Evolutionary conservation across 1,140 invertebrate genomes (phyloP).

Genomic region (Caligus rogercresseyi): DNA sequence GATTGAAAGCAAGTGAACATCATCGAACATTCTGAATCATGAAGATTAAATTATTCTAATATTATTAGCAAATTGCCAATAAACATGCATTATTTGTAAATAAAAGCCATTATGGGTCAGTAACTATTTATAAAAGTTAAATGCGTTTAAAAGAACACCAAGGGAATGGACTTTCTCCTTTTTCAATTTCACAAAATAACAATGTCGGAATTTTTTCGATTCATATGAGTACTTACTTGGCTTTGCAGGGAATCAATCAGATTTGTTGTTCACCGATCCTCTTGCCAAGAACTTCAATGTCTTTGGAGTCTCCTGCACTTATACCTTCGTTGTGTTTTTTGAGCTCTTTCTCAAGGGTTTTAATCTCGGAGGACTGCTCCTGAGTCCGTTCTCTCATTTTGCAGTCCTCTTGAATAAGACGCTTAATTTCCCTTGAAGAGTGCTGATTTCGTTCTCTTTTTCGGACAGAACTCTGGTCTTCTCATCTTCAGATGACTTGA

Average conservation of each 20-base stretch:
- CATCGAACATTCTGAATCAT: background rate
- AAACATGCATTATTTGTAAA: too few relatives aligned
- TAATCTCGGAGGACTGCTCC: background rate
- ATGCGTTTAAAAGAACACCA: too few relatives aligned
- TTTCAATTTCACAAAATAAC: too few relatives aligned
- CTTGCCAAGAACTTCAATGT: background rate
- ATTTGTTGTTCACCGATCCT: background rate
- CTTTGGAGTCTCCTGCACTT: background rate
- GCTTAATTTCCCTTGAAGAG: conserved; percentile 3
- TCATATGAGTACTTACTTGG: background rate
- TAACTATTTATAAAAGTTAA: too few relatives aligned
- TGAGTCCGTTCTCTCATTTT: background rate
- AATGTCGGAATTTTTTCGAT: too few relatives aligned
- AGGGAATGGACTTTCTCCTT: too few relatives aligned
- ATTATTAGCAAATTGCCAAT: background rate
- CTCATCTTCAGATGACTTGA: background rate
- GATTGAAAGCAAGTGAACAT: background rate
- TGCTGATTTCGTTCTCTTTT: conserved; percentile 10
- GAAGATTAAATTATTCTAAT: too few relatives aligned
- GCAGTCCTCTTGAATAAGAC: background rate
- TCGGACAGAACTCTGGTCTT: background rate
- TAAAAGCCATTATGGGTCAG: too few relatives aligned
- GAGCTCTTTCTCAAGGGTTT: background rate
- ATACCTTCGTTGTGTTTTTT: background rate
- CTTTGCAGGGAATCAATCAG: background rate